phyloP scores from a whole-genome alignment of 2,888 invertebrate genomes.

The Macaria liturata region DNA sequence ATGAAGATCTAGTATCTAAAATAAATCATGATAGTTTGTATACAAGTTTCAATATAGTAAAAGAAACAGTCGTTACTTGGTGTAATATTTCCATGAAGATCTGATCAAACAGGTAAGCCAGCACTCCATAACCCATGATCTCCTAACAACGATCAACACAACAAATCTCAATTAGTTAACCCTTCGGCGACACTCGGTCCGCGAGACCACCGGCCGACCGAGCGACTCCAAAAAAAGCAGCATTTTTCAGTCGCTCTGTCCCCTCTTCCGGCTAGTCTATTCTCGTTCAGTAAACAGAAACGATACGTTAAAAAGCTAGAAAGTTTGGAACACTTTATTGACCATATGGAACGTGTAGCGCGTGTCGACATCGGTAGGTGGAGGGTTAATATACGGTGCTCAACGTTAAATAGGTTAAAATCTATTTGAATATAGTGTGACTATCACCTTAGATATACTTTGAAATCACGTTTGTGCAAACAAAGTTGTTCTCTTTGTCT shows the following conservation, averaged over 20 bases:
- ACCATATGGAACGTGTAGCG: constrained; percentile 62
- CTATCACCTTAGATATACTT: too few relatives aligned
- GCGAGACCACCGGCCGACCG: constrained; percentile 24
- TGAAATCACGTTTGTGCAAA: too few relatives aligned
- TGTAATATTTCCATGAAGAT: too few relatives aligned
- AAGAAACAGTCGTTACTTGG: too few relatives aligned
- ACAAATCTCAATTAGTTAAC: constrained; percentile 33
- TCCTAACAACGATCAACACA: not conserved
- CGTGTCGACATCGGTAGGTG: constrained; percentile 33
- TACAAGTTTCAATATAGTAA: too few relatives aligned
- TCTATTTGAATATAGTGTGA: too few relatives aligned
- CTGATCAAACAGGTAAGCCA: too few relatives aligned
- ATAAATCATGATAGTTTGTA: too few relatives aligned
- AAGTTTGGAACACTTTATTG: constrained; percentile 50
- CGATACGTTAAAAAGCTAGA: constrained; percentile 46
- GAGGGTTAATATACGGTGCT: constrained; percentile 16
- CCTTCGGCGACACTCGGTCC: constrained; percentile 30
- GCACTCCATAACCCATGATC: too few relatives aligned
- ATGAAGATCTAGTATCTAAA: too few relatives aligned
- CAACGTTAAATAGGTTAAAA: not conserved
- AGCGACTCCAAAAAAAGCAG: constrained; percentile 58
- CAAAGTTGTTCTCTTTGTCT: too few relatives aligned
- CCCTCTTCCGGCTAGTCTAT: constrained; percentile 67
- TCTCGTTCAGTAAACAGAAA: constrained; percentile 49
- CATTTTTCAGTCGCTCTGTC: constrained; percentile 40